These are phyloP conservation scores for Phenganax marumi DNA, from an alignment of 92 coral and sea anemone genomes.

Conservation along the genomic window DNA sequence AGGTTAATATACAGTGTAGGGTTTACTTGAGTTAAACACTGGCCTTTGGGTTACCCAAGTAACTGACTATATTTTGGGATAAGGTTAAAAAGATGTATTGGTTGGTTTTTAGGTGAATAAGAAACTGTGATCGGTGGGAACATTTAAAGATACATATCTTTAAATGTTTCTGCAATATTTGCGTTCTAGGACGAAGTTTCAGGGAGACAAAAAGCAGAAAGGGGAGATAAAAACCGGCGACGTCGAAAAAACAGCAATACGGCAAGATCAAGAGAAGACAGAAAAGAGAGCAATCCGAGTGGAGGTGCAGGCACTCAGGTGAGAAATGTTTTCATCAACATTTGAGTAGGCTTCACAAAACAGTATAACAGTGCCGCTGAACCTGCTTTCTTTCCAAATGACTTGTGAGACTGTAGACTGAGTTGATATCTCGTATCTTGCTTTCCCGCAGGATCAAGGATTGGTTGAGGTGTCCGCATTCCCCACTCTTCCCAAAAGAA, in stretches of 20 bases:
- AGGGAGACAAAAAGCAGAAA: slow-evolving; percentile 47
- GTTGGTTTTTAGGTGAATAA: no score
- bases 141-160: not conserved
- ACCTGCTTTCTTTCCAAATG: not conserved
- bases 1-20: no score
- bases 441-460: slow-evolving; percentile 26
- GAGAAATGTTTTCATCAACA: not conserved
- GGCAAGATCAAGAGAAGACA: slow-evolving; percentile 37
- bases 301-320: slow-evolving; percentile 27
- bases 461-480: slow-evolving; percentile 77
- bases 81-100: no score
- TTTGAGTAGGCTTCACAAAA: not conserved
- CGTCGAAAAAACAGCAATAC: slow-evolving; percentile 30
- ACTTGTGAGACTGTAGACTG: not conserved
- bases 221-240: slow-evolving; percentile 29
- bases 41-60: no score
- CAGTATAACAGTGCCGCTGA: not conserved
- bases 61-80: no score
- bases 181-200: slow-evolving; percentile 23
- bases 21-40: no score
- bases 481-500: slow-evolving; percentile 88
- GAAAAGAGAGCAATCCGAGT: slow-evolving; percentile 26
- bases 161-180: not conserved
- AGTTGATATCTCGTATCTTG: not conserved
- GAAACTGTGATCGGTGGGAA: no score